Evolutionary conservation across 2,797 vertebrate genomes (phyloP).

Genomic region (Sphaeramia orbicularis): DNA sequence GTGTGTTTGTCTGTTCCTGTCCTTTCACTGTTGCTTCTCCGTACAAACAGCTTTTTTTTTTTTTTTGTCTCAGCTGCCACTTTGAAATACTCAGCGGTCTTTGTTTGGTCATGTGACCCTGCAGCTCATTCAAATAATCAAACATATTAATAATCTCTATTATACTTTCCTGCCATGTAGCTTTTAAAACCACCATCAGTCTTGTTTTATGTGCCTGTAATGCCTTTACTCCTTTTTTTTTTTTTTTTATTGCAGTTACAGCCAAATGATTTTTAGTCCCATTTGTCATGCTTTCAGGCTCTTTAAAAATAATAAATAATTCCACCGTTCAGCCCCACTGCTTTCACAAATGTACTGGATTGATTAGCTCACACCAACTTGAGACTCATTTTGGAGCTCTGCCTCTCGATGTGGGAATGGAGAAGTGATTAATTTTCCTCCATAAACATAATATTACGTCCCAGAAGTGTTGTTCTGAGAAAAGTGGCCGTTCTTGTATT

Average conservation of each 20-base stretch:
- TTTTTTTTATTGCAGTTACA: constrained; percentile 2
- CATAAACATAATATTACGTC: constrained; percentile 6
- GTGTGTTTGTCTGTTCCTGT: constrained; percentile 52
- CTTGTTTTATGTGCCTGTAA: constrained; percentile 12
- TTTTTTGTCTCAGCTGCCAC: constrained; percentile 38
- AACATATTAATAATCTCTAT: constrained; percentile 12
- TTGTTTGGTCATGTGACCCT: constrained; percentile 21
- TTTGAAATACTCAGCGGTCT: constrained; percentile 21
- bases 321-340: constrained; percentile 8
- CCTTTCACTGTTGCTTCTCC: constrained; percentile 29
- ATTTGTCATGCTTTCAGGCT: constrained; percentile 19
- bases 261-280: neutral
- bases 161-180: neutral
- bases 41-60: constrained; percentile 1
- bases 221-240: neutral
- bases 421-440: constrained; percentile 15
- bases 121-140: constrained; percentile 13
- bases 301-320: constrained; percentile 32
- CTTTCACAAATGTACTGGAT: constrained; percentile 16
- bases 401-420: neutral
- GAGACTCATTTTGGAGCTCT: constrained; percentile 13
- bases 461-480: neutral
- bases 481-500: neutral
- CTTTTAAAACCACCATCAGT: constrained; percentile 20
- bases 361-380: constrained; percentile 11